Base-by-base conservation (phyloP, 2,888 invertebrate species). In the Melitaea athalia region DNA sequence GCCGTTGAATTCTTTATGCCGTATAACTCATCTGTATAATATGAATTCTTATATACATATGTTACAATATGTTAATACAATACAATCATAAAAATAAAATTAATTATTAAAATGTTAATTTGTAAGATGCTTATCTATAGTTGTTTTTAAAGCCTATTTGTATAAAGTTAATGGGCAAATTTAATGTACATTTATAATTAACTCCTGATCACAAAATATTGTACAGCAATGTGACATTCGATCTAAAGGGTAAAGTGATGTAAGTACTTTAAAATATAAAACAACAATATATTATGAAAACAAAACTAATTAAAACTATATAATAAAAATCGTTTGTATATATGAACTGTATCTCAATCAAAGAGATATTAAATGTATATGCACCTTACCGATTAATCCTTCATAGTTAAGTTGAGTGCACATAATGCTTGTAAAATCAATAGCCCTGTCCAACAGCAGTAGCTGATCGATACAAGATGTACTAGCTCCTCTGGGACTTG, bases 361-460 rank as follows among this genome's bases (percentile, higher is more conserved):
- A 24, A 7, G n/a, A 15, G 8, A n/a, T 17, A n/a, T n/a, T n/a
- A 47, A 14, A 14, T 6, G 10, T 10, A 10, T 8, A 42, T 6
- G n/a, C 5, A n/a, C 8, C 75, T 72, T 75, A 92, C 93, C 93
- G 73, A 99, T 97, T 8, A 99, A 94, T 4, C 99, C 99, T 87
- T 99, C 99, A 79, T 99, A 99, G 0, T 99, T 99, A 47, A 99
- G 94, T 82, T 99, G 99, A 0, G 98, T 98, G 0, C 97, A 95
- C 78, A 99, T 93, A 0, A 98, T 97, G 59, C 98, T 97, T 60
- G 99, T 94, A 64, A 98, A 94, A 93, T 99, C 99, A 4, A 98
- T 94, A 55, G 96, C 95, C 38, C 99, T 94, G 87, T 99, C 99
- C 1, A 99, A 90, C 59, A 99, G 88, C 8, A 99, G 92, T 69